Evolutionary conservation across 2,113 vertebrate species (phyloP).

Genomic region (Pseudopodoces humilis): DNA sequence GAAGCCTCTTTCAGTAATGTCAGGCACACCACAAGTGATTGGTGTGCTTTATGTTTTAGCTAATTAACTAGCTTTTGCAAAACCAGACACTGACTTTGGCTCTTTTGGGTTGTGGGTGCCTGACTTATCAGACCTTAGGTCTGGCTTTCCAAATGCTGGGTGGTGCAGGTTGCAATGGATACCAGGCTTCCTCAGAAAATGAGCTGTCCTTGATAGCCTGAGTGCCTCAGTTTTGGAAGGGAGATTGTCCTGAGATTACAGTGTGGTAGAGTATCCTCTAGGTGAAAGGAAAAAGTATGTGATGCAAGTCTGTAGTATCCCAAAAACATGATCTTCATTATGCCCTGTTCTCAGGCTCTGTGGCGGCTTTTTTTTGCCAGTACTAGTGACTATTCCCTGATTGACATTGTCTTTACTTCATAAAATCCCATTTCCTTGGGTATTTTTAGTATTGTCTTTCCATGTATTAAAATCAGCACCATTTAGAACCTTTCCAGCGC

Average conservation of each 20-base stretch:
- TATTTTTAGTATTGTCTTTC: background rate
- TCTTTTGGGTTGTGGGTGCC: background rate
- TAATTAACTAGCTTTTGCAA: background rate
- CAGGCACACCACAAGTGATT: background rate
- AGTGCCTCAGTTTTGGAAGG: background rate
- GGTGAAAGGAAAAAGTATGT: background rate
- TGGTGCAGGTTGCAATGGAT: accelerated
- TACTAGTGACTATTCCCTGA: background rate
- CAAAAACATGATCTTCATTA: background rate
- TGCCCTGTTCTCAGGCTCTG: background rate
- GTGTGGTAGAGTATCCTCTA: background rate
- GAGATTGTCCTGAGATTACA: background rate
- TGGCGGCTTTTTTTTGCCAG: background rate
- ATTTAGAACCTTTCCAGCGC: background rate
- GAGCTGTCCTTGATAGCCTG: accelerated
- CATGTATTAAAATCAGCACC: background rate
- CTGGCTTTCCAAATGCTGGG: accelerated
- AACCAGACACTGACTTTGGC: background rate
- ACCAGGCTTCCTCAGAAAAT: background rate
- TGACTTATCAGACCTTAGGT: background rate
- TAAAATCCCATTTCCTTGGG: background rate
- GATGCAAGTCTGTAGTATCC: background rate
- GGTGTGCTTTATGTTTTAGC: background rate
- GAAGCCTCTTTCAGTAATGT: background rate
- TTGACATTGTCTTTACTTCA: accelerated